phyloP scores from a whole-genome alignment of 2,113 vertebrate genomes.

The Patagioenas fasciata region DNA sequence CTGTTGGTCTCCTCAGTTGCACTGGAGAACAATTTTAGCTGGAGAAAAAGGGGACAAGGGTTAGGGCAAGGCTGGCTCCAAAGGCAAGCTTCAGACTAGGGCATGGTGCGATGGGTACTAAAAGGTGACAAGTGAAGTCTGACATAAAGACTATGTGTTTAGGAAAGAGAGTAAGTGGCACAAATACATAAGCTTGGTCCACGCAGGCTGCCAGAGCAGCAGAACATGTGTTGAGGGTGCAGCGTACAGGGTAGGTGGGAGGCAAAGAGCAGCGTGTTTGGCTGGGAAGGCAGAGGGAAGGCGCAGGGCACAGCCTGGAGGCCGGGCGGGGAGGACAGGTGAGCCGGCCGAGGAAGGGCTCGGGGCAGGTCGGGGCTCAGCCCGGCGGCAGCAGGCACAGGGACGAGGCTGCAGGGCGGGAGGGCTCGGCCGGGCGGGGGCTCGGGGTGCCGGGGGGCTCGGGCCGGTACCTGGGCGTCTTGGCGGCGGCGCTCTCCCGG shows the following conservation, averaged over 20 bases:
- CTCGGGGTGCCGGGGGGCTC: too few relatives aligned
- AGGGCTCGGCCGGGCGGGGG: neutral
- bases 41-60: neutral
- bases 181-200: neutral
- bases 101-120: accelerated
- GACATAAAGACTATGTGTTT: neutral
- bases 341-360: neutral
- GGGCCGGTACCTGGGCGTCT: conserved; percentile 81
- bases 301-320: conserved; percentile 1
- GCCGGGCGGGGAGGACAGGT: neutral
- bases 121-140: neutral
- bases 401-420: accelerated
- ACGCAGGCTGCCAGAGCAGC: neutral
- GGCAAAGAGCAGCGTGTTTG: neutral
- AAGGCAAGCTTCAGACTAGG: neutral
- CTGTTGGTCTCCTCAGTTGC: neutral
- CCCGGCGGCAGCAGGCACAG: accelerated
- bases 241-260: accelerated
- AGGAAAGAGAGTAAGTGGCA: neutral
- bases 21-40: neutral
- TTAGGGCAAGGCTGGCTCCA: neutral
- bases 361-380: neutral
- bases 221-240: neutral
- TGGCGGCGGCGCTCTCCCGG: conserved; percentile 84
- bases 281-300: neutral